Evolutionary conservation across 1,140 invertebrate species (phyloP).

Genomic region (Cotesia vestalis): DNA sequence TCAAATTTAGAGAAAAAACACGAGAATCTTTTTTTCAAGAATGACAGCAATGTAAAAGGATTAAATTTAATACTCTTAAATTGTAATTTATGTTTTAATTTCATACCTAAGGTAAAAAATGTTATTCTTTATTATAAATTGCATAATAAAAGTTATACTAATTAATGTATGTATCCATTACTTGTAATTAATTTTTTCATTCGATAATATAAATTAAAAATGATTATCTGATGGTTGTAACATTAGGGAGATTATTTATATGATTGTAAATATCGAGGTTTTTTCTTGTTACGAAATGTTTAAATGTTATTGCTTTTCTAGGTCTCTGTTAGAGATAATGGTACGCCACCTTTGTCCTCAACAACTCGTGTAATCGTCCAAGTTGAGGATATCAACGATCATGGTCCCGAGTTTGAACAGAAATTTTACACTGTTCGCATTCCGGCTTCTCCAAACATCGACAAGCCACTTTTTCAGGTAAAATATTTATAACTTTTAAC

Average conservation of each 20-base stretch:
- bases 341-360: constrained; percentile 77
- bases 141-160: background rate
- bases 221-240: background rate
- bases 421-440: constrained; percentile 82
- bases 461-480: constrained; percentile 75
- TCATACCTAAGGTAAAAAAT: constrained; percentile 16
- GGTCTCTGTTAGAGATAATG: constrained; percentile 84
- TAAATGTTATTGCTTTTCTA: constrained; percentile 52
- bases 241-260: no score
- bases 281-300: constrained; percentile 16
- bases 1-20: background rate
- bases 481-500: constrained; percentile 31
- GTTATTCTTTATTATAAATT: background rate
- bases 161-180: no score
- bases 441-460: constrained; percentile 69
- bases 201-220: no score
- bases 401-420: constrained; percentile 82
- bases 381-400: constrained; percentile 87
- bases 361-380: constrained; percentile 84
- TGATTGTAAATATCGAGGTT: no score
- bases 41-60: background rate
- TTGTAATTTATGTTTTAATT: constrained; percentile 3
- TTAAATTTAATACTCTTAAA: no score
- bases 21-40: constrained; percentile 3
- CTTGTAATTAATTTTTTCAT: no score